Evolutionary conservation across 2,888 invertebrate genomes (phyloP).

Genomic region (Clepsis dumicolana): DNA sequence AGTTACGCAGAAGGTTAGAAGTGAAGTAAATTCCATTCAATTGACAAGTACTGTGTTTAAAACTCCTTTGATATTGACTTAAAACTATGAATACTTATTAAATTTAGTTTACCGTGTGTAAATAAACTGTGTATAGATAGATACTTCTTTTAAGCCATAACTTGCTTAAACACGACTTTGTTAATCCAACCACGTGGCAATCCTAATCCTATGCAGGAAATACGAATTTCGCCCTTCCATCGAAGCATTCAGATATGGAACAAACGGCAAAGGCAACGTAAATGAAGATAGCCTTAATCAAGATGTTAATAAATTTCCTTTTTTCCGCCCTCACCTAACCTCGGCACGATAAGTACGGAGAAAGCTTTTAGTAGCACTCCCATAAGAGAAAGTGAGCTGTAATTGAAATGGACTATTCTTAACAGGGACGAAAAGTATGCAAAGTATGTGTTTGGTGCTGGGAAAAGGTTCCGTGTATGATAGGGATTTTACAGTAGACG

Average conservation of each 20-base stretch:
- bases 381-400: slow-evolving; percentile 44
- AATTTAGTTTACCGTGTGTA: neutral
- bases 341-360: slow-evolving; percentile 45
- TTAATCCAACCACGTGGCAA: slow-evolving; percentile 6
- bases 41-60: too few species aligned
- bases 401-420: slow-evolving; percentile 42
- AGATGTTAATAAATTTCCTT: slow-evolving; percentile 70
- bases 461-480: slow-evolving; percentile 27
- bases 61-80: neutral
- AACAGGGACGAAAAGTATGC: slow-evolving; percentile 33
- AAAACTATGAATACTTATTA: neutral
- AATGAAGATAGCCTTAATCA: slow-evolving; percentile 66
- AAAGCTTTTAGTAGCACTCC: slow-evolving; percentile 48
- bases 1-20: too few species aligned
- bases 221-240: slow-evolving; percentile 51
- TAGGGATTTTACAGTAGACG: neutral
- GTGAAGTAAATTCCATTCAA: too few species aligned
- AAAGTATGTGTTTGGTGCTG: slow-evolving; percentile 20
- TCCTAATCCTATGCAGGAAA: slow-evolving; percentile 10
- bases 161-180: neutral
- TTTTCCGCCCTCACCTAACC: slow-evolving; percentile 39
- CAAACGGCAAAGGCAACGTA: slow-evolving; percentile 39
- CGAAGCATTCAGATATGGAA: slow-evolving; percentile 58
- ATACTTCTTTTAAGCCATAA: neutral
- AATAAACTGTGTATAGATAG: neutral